phyloP scores from a whole-genome alignment of 2,113 vertebrate species.

The Poeciliopsis retropinna region DNA sequence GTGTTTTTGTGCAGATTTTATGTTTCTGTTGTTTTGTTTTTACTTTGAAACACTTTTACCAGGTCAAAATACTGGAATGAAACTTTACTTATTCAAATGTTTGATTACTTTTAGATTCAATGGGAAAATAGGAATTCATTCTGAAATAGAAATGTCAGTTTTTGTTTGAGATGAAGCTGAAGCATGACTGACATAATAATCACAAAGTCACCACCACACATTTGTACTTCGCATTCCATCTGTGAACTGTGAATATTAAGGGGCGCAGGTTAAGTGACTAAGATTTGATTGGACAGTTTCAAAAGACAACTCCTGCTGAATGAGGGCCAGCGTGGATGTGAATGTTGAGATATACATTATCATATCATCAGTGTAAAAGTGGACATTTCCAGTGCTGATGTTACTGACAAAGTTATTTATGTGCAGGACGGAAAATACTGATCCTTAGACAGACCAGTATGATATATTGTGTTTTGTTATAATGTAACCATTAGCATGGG shows the following conservation, averaged over 20 bases:
- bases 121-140: not conserved
- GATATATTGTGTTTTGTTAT: conserved; percentile 52
- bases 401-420: not conserved
- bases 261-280: not conserved
- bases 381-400: not conserved
- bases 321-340: not conserved
- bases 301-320: not conserved
- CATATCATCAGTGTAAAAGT: not conserved
- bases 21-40: no score
- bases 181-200: no score
- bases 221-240: not conserved
- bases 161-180: no score
- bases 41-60: not conserved
- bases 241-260: not conserved
- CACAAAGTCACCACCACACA: not conserved
- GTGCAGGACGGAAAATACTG: not conserved
- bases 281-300: not conserved
- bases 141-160: not conserved
- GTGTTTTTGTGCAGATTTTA: no score
- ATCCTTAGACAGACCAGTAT: not conserved
- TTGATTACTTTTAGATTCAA: no score
- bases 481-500: conserved; percentile 54
- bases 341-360: not conserved
- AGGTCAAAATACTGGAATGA: no score
- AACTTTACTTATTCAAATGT: no score